Base-by-base conservation (phyloP, 2,888 invertebrate genomes). In the Caenorhabditis imperialis region DNA sequence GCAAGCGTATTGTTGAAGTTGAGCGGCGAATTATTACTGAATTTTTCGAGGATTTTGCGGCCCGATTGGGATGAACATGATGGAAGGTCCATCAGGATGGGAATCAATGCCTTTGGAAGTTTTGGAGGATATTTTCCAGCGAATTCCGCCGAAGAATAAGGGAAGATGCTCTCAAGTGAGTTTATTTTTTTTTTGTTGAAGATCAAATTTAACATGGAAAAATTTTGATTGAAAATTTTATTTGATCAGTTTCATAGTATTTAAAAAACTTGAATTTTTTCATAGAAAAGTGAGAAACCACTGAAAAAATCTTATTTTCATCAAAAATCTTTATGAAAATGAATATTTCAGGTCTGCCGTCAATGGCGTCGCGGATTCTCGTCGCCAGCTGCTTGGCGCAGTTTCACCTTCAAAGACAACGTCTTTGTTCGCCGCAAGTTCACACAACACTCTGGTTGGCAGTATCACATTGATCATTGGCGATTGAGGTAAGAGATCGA, bases 401-500 rank as follows among this genome's bases (percentile, higher is more conserved):
- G 91, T 12, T 94, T 94, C 85, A 90, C 91, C 1, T 90, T 94
- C 44, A 91, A 92, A 75, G 94, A 94, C 86, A 90, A 90, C 1
- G 93, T 93, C 0, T 90, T 94, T 22, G 93, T 93, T 0, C 91
- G 93, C 62, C 90, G 92, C 23, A 92, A 92, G 86, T 93, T 92
- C 88, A 93, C 93, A 85, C 93, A 93, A 83, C 93, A 93, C 88
- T 92, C 92, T 53, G 94, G 94, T 18, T 94, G 93, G 92, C 93
- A 93, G 90, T 91, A 92, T 83, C 92, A 92, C 84, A 89, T 94
- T 82, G 93, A 93, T 89, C 93, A 93, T 86, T 90, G 92, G 85
- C 90, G 93, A 67, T 92, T 93, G 0, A 63, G 60, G 79, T 79
- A n/a, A 57, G 67, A 48, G 40, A 42, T 22, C 30, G 57, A 51